Evolutionary conservation across 1,140 invertebrate genomes (phyloP).

Genomic region (Bombus affinis): DNA sequence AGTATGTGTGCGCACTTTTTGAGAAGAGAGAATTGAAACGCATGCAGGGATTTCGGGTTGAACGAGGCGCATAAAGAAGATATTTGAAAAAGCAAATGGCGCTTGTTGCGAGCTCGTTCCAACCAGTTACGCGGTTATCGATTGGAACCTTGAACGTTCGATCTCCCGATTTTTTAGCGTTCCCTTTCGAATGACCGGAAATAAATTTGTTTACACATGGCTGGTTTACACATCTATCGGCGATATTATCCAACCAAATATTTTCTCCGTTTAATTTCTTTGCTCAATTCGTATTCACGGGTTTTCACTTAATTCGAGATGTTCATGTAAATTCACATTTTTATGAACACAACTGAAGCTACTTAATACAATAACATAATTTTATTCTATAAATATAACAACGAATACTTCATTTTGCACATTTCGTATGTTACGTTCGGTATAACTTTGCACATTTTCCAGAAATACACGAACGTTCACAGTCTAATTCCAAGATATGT

Average conservation of each 20-base stretch:
- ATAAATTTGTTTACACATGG: not conserved
- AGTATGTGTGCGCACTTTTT: not conserved
- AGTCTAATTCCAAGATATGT: too few relatives aligned
- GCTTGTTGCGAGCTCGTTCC: conserved; percentile 28
- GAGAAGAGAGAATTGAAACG: not conserved
- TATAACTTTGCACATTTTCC: too few relatives aligned
- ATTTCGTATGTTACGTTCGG: too few relatives aligned
- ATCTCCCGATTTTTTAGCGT: not conserved
- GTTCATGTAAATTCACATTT: too few relatives aligned
- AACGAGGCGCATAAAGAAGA: not conserved
- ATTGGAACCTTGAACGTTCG: not conserved
- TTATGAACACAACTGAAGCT: too few relatives aligned
- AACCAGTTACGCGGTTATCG: conserved; percentile 24
- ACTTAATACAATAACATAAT: too few relatives aligned
- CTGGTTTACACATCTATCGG: too few relatives aligned
- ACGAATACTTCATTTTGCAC: too few relatives aligned
- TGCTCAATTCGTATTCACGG: not conserved
- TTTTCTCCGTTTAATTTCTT: not conserved
- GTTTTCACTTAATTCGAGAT: too few relatives aligned
- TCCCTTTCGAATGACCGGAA: not conserved
- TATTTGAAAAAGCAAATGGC: conserved; percentile 18
- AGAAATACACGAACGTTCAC: too few relatives aligned
- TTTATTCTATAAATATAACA: too few relatives aligned
- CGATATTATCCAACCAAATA: too few relatives aligned
- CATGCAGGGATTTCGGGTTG: not conserved